Evolutionary conservation across 2,888 invertebrate species (phyloP).

Genomic region (Torymus tubicola): DNA sequence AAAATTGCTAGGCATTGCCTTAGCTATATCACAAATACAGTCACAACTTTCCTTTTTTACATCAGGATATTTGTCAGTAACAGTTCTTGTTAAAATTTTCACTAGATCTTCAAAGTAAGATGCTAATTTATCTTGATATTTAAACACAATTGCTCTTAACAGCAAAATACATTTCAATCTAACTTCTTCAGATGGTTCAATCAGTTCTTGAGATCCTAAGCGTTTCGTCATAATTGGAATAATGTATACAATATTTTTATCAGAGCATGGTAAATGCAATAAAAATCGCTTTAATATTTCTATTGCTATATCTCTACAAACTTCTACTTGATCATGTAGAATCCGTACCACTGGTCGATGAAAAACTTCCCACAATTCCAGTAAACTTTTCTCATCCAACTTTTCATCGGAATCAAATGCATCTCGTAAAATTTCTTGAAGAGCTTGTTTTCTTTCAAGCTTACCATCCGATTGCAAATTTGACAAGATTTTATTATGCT

Average conservation of each 20-base stretch:
- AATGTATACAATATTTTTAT: slow-evolving; percentile 86
- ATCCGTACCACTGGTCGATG: slow-evolving; percentile 76
- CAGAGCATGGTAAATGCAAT: slow-evolving; percentile 80
- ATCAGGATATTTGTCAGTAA: slow-evolving; percentile 87
- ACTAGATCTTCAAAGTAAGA: slow-evolving; percentile 87
- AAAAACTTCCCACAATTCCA: slow-evolving; percentile 73
- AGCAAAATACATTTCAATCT: slow-evolving; percentile 84
- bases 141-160: slow-evolving; percentile 82
- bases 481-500: slow-evolving; percentile 60
- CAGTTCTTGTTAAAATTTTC: slow-evolving; percentile 84
- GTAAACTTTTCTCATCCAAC: slow-evolving; percentile 69
- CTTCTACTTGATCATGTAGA: slow-evolving; percentile 80
- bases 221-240: slow-evolving; percentile 87
- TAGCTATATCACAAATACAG: slow-evolving; percentile 83
- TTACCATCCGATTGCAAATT: slow-evolving; percentile 81
- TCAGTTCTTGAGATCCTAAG: slow-evolving; percentile 86
- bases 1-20: slow-evolving; percentile 83
- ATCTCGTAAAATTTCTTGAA: slow-evolving; percentile 78
- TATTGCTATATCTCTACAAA: slow-evolving; percentile 81
- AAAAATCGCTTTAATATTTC: slow-evolving; percentile 80
- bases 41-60: slow-evolving; percentile 88
- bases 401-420: slow-evolving; percentile 70
- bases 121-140: slow-evolving; percentile 81
- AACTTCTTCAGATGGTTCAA: slow-evolving; percentile 88
- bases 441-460: slow-evolving; percentile 78